phyloP scores from a whole-genome alignment of 92 coral and sea anemone genomes.

The Epizoanthus rinbou region DNA sequence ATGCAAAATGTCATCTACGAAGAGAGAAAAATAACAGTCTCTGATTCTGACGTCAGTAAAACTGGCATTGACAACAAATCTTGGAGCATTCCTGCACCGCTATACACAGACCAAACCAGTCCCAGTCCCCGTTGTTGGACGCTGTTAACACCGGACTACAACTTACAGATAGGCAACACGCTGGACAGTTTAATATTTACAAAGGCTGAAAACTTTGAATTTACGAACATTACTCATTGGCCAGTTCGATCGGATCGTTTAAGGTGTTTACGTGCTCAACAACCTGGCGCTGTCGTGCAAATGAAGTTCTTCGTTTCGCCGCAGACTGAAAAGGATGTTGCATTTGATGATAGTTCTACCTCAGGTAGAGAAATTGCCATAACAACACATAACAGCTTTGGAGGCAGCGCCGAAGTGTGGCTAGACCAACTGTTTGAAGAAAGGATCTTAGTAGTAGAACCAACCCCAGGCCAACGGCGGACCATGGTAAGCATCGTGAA shows the following conservation, averaged over 20 bases:
- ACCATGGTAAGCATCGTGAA: slow-evolving; percentile 74
- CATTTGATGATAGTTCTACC: slow-evolving; percentile 10
- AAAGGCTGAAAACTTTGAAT: slow-evolving; percentile 77
- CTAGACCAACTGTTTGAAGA: slow-evolving; percentile 64
- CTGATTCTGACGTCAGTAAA: neutral
- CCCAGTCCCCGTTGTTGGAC: slow-evolving; percentile 96
- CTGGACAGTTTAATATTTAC: slow-evolving; percentile 75
- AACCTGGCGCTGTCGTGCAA: slow-evolving; percentile 72
- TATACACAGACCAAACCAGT: slow-evolving; percentile 68
- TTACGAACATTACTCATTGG: slow-evolving; percentile 88
- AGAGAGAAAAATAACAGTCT: slow-evolving; percentile 37
- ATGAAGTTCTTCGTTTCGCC: slow-evolving; percentile 69
- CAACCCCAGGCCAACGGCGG: slow-evolving; percentile 67
- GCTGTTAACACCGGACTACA: slow-evolving; percentile 86
- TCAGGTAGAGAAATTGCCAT: slow-evolving; percentile 70
- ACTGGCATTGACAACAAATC: neutral
- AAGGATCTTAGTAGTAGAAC: slow-evolving; percentile 55
- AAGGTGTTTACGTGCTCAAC: slow-evolving; percentile 80
- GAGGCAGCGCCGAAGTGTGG: slow-evolving; percentile 87
- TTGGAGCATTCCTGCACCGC: slow-evolving; percentile 69
- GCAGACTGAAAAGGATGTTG: slow-evolving; percentile 24
- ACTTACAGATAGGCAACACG: slow-evolving; percentile 58
- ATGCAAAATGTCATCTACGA: slow-evolving; percentile 78
- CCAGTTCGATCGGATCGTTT: slow-evolving; percentile 90
- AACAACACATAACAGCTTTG: slow-evolving; percentile 83